Evolutionary conservation across 2,113 vertebrate genomes (phyloP).

Genomic region (Ciconia boyciana): DNA sequence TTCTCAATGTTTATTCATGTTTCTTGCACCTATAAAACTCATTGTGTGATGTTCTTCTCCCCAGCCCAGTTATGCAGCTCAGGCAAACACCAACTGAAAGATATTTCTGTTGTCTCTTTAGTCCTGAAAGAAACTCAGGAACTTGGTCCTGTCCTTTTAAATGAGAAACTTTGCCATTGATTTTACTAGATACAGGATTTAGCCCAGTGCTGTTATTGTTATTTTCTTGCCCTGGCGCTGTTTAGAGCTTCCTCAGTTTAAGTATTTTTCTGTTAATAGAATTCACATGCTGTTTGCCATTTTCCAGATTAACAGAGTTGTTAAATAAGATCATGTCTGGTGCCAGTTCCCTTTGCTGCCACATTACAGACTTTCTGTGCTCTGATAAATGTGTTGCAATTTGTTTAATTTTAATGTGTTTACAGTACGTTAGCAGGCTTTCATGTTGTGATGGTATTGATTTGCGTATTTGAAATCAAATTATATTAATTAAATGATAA

Average conservation of each 20-base stretch:
- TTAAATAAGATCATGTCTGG: not conserved
- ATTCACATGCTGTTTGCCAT: not conserved
- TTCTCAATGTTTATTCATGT: not conserved
- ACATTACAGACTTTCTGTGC: not conserved
- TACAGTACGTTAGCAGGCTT: not conserved
- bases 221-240: not conserved
- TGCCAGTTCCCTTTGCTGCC: not conserved
- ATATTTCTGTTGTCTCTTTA: not conserved
- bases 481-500: not conserved
- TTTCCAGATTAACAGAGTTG: not conserved
- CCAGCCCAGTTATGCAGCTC: too few species aligned
- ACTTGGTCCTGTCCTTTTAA: not conserved
- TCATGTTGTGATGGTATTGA: not conserved
- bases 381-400: not conserved
- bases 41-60: not conserved
- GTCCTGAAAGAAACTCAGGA: not conserved
- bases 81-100: too few species aligned
- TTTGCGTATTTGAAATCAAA: not conserved
- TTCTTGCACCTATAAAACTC: not conserved
- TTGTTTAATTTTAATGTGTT: not conserved
- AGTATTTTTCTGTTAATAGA: not conserved
- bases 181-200: not conserved
- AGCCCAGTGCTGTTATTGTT: not conserved
- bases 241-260: not conserved
- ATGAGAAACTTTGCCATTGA: not conserved